Percentiles rank a stretch among this genome's conserved stretches.
Evolutionary conservation across 2,888 invertebrate species (phyloP).

Genomic region (Cephalotes varians): DNA sequence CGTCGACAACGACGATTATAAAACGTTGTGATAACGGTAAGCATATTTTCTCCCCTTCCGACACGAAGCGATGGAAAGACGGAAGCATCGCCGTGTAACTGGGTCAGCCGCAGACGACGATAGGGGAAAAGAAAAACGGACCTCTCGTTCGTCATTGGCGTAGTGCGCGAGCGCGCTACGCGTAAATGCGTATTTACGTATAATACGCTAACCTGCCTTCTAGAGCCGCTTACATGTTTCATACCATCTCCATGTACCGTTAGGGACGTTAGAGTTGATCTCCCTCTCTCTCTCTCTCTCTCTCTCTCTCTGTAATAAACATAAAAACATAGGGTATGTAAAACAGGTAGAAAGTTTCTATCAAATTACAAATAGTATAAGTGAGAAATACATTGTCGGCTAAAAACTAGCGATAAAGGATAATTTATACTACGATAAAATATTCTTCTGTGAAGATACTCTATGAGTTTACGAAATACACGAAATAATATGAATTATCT

Average conservation of each 20-base stretch:
- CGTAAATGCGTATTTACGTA: conserved; percentile 50
- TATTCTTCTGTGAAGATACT: not conserved
- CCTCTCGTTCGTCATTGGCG: not conserved
- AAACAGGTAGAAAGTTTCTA: not conserved
- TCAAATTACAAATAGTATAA: not conserved
- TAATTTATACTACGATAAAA: not conserved
- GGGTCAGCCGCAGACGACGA: not conserved
- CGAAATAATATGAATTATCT: not conserved
- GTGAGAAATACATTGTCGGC: not conserved
- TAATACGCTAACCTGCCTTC: conserved; percentile 1
- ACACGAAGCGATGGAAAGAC: conserved; percentile 8
- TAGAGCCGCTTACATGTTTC: not conserved
- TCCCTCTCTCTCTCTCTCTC: not conserved
- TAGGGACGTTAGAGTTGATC: not conserved
- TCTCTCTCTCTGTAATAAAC: conserved; percentile 3
- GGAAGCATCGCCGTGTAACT: conserved; percentile 27
- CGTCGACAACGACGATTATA: not conserved
- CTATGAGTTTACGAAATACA: not conserved
- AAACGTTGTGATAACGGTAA: conserved; percentile 15
- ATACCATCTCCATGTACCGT: conserved; percentile 8
- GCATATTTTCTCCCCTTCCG: conserved; percentile 16
- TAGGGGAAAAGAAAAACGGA: conserved; percentile 2
- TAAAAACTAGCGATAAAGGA: not conserved
- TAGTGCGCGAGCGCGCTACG: not conserved
- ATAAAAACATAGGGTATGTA: not conserved